phyloP scores from a whole-genome alignment of 30 jellyfish, hydroid and myxozoan species.

The Clytia hemisphaerica region DNA sequence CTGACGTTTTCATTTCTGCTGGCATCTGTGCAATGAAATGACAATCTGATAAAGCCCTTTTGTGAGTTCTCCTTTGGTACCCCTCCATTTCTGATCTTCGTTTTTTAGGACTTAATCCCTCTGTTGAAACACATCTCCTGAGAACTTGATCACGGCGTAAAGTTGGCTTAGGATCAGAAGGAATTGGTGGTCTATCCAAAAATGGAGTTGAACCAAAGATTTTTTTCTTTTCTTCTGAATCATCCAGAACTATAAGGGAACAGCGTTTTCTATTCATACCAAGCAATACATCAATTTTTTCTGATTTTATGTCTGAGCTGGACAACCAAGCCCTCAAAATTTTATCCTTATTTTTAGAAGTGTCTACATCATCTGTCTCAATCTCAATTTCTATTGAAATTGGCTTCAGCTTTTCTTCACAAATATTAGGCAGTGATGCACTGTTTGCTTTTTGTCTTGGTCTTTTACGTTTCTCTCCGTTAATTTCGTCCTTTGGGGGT shows the following conservation, averaged over 20 bases:
- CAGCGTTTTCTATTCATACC: background rate
- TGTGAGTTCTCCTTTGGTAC: no score
- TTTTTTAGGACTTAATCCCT: no score
- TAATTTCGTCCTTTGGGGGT: background rate
- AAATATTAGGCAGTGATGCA: slow-evolving; percentile 6
- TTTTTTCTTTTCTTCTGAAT: background rate
- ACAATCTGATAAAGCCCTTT: no score
- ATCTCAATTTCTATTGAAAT: slow-evolving; percentile 15
- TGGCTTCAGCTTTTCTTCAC: no score
- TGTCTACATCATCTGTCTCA: background rate
- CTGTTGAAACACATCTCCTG: no score
- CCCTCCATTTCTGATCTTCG: no score
- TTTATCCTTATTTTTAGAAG: background rate
- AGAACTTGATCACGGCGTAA: slow-evolving; percentile 13
- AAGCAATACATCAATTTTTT: background rate
- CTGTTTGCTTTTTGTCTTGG: background rate
- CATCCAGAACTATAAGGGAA: background rate
- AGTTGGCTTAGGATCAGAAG: slow-evolving; percentile 25
- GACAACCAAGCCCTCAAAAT: background rate
- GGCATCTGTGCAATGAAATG: no score
- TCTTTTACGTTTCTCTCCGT: background rate
- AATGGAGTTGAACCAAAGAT: slow-evolving; percentile 11
- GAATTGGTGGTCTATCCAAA: slow-evolving; percentile 26
- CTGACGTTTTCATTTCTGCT: no score
- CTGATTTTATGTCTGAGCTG: background rate